A percentile compares a stretch with the other conserved stretches of the same genome.
phyloP scores from a whole-genome alignment of 53 echinoderm and acorn worm genomes.

The Holothuria leucospilota region DNA sequence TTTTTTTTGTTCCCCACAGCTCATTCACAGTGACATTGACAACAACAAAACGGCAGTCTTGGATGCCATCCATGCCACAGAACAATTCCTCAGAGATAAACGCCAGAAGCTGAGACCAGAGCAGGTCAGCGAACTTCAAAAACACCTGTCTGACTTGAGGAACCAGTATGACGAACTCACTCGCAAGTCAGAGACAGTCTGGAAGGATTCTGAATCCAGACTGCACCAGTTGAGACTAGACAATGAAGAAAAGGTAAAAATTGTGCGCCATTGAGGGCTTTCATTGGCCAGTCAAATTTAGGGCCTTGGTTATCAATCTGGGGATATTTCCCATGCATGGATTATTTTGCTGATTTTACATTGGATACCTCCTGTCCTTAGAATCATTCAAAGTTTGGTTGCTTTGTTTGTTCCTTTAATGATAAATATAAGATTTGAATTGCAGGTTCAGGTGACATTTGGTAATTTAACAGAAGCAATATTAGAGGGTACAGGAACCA shows the following conservation, averaged over 20 bases:
- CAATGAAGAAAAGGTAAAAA: conserved; percentile 43
- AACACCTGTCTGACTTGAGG: conserved; percentile 78
- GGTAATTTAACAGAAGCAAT: too few relatives aligned
- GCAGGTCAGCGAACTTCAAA: conserved; percentile 79
- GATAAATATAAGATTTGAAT: too few relatives aligned
- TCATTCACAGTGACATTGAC: conserved; percentile 89
- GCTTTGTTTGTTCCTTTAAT: too few relatives aligned
- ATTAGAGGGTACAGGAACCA: too few relatives aligned
- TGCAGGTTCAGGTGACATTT: too few relatives aligned
- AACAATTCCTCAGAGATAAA: conserved; percentile 93
- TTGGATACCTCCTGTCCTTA: too few relatives aligned
- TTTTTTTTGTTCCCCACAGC: conserved; percentile 43
- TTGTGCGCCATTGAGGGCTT: too few relatives aligned
- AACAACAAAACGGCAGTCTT: conserved; percentile 93
- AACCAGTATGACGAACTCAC: conserved; percentile 87
- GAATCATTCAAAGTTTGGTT: too few relatives aligned
- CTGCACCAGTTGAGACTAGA: conserved; percentile 72
- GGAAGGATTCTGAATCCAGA: conserved; percentile 72
- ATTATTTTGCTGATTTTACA: too few relatives aligned
- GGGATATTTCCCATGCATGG: too few relatives aligned
- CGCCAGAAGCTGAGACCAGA: conserved; percentile 84
- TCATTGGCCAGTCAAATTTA: too few relatives aligned
- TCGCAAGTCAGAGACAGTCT: conserved; percentile 78
- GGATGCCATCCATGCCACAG: conserved; percentile 95
- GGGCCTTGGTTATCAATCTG: too few relatives aligned